Conservation (phyloP, 2,888 invertebrate species). For the Torymus texanus region DNA sequence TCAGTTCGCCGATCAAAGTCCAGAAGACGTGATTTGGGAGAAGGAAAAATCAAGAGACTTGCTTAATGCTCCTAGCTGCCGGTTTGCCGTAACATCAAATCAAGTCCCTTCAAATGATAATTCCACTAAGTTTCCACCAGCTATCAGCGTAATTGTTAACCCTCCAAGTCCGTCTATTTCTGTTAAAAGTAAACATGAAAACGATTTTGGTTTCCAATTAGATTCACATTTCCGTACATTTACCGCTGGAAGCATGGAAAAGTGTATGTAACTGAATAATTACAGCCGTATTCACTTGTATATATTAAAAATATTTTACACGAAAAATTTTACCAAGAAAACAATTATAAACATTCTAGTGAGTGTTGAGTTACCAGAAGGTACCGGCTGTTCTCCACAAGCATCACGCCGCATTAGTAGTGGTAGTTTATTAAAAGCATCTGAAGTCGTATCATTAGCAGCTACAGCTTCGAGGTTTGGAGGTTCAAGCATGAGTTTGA, state of each 20-base stretch:
- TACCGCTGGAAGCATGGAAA: conserved; percentile 74
- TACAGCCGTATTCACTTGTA: too few relatives aligned
- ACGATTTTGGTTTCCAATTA: conserved; percentile 58
- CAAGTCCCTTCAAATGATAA: conserved; percentile 62
- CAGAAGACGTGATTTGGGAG: conserved; percentile 24
- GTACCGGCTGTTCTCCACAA: conserved; percentile 85
- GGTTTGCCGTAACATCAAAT: conserved; percentile 66
- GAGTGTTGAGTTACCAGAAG: conserved; percentile 73
- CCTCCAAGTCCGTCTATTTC: conserved; percentile 74
- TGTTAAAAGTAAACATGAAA: conserved; percentile 67
- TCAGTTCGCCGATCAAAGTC: conserved; percentile 29
- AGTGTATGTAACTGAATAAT: conserved; percentile 65
- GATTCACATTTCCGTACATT: conserved; percentile 65
- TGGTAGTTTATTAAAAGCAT: conserved; percentile 90
- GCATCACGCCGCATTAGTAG: conserved; percentile 93
- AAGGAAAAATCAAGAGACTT: conserved; percentile 62
- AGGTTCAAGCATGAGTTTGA: conserved; percentile 69
- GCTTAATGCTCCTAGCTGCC: conserved; percentile 65
- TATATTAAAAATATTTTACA: too few relatives aligned
- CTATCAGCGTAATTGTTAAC: conserved; percentile 73
- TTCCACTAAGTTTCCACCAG: conserved; percentile 68
- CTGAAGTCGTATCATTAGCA: conserved; percentile 78
- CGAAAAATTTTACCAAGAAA: too few relatives aligned
- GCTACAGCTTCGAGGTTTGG: conserved; percentile 78
- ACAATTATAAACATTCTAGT: conserved; percentile 63